Percentiles rank a stretch among this genome's conserved stretches.
Conservation (phyloP, 2,113 vertebrate genomes). For the Scomber japonicus region DNA sequence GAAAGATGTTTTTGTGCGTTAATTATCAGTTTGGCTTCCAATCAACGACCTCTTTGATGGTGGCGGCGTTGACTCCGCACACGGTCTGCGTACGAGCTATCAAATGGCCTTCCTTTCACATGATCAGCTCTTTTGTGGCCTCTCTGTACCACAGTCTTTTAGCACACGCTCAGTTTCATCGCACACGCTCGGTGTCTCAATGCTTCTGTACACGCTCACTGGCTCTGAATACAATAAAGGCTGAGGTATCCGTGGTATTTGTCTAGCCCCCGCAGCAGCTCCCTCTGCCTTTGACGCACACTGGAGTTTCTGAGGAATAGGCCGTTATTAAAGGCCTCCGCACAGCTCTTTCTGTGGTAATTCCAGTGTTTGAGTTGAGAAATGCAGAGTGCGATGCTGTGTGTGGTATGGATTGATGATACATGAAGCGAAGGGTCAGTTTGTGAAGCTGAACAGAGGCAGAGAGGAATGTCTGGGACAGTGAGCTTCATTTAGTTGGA, state of each 20-base stretch:
- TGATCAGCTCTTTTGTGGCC: conserved; percentile 61
- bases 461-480: conserved; percentile 38
- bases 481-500: conserved; percentile 27
- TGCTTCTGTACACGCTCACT: conserved; percentile 54
- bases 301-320: conserved; percentile 84
- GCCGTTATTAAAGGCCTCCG: conserved; percentile 55
- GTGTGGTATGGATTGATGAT: conserved; percentile 39
- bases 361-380: conserved; percentile 53
- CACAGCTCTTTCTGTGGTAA: conserved; percentile 38
- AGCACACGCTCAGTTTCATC: conserved; percentile 60
- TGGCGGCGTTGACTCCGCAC: conserved; percentile 34
- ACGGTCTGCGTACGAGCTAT: conserved; percentile 30
- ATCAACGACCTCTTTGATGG: conserved; percentile 29
- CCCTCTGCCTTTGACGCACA: conserved; percentile 85
- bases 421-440: conserved; percentile 22
- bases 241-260: conserved; percentile 89
- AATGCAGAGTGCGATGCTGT: conserved; percentile 28
- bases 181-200: conserved; percentile 56
- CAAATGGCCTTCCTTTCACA: conserved; percentile 45
- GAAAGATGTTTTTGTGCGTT: conserved; percentile 24
- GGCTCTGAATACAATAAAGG: conserved; percentile 66
- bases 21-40: conserved; percentile 28
- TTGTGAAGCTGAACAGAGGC: background rate
- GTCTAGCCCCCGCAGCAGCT: conserved; percentile 82
- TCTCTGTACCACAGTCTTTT: conserved; percentile 34